These are phyloP conservation scores for Morpho deidamia DNA, from an alignment of 2,888 invertebrate genomes.

Conservation along the genomic window DNA sequence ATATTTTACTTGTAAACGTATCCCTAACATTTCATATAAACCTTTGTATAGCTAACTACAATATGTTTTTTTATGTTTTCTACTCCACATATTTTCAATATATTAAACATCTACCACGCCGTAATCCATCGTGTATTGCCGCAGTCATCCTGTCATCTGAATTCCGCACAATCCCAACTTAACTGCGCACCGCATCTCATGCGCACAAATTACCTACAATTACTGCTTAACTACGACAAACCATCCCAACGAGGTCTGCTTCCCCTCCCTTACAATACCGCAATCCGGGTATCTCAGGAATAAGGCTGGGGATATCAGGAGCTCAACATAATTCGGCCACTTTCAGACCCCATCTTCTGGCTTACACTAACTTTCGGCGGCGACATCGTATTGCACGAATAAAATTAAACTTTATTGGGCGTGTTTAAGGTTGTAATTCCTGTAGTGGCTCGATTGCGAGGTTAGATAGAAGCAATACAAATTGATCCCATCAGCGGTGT, in stretches of 20 bases:
- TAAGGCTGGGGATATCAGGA: slow-evolving; percentile 21
- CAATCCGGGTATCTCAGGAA: slow-evolving; percentile 24
- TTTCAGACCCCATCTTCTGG: slow-evolving; percentile 44
- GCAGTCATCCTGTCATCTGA: slow-evolving; percentile 21
- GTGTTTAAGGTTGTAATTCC: slow-evolving; percentile 46
- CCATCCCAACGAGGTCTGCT: slow-evolving; percentile 31
- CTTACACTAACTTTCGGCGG: slow-evolving; percentile 51
- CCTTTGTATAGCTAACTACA: too few species aligned
- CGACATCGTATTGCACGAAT: slow-evolving; percentile 31
- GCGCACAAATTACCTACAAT: slow-evolving; percentile 56
- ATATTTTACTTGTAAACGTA: too few species aligned
- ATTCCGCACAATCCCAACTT: slow-evolving; percentile 39
- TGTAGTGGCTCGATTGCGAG: slow-evolving; percentile 27
- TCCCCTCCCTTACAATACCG: slow-evolving; percentile 17
- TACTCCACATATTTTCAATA: too few species aligned
- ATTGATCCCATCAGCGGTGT: slow-evolving; percentile 44
- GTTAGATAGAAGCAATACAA: slow-evolving; percentile 57
- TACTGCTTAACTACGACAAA: slow-evolving; percentile 39
- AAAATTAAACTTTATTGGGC: slow-evolving; percentile 41
- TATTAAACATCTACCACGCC: slow-evolving; percentile 4
- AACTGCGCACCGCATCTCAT: slow-evolving; percentile 45
- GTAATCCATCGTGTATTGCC: slow-evolving; percentile 21
- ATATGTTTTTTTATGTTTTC: too few species aligned
- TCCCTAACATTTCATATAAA: too few species aligned
- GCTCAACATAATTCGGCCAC: slow-evolving; percentile 43